A percentile compares a stretch with the other conserved stretches of the same genome.
Conservation (phyloP, 2,797 vertebrate genomes). For the Acestrorhynchus altus region DNA sequence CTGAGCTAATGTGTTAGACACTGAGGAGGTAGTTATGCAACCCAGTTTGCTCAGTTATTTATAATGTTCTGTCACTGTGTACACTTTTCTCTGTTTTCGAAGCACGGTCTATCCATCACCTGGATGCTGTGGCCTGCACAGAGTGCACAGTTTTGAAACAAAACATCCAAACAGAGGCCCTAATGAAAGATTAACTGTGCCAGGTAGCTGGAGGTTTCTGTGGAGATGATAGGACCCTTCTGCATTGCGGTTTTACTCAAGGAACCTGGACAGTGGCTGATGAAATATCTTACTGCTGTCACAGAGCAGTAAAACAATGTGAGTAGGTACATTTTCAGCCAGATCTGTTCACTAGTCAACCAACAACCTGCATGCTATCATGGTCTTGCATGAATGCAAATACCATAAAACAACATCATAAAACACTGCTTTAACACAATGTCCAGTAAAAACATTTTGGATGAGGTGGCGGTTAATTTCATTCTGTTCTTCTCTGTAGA, state of each 20-base stretch:
- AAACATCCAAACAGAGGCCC: constrained; percentile 22
- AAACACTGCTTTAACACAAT: background rate
- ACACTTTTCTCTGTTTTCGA: constrained; percentile 44
- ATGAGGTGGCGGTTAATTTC: background rate
- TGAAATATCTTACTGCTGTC: background rate
- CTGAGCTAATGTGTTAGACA: constrained; percentile 55
- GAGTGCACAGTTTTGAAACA: constrained; percentile 1
- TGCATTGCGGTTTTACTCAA: background rate
- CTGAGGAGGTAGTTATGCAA: constrained; percentile 55
- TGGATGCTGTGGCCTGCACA: background rate
- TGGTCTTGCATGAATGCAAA: background rate
- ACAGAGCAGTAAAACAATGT: constrained; percentile 6
- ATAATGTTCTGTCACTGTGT: constrained; percentile 55
- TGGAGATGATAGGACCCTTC: background rate
- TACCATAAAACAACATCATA: background rate
- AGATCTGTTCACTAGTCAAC: background rate
- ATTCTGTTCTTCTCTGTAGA: background rate
- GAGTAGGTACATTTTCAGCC: background rate
- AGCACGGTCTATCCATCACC: constrained; percentile 26
- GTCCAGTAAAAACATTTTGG: background rate
- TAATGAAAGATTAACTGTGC: constrained; percentile 37
- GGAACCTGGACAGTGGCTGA: constrained; percentile 16
- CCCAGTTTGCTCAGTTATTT: constrained; percentile 57
- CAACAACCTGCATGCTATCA: background rate
- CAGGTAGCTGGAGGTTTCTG: background rate